A percentile compares a stretch with the other conserved stretches of the same genome.
These are phyloP conservation scores for Brachyptera risi DNA, from an alignment of 2,888 invertebrate genomes.

Conservation along the genomic window DNA sequence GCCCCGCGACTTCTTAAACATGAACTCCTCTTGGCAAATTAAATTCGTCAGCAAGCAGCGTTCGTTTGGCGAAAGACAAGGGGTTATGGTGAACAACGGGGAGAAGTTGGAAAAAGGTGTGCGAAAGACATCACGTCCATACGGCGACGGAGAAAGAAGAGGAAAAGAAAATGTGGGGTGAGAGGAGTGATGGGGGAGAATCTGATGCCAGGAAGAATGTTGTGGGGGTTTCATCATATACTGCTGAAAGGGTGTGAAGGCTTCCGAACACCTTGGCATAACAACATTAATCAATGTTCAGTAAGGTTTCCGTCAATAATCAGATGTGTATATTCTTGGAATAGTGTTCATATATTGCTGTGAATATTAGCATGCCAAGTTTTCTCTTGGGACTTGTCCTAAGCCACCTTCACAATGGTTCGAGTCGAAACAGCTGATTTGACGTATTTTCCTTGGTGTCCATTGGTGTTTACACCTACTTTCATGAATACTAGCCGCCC, in stretches of 20 bases:
- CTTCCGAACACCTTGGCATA: no score
- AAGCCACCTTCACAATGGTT: no score
- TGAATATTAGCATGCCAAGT: not conserved
- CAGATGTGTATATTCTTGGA: no score
- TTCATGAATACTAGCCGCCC: no score
- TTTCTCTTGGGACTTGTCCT: not conserved
- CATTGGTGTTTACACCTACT: no score
- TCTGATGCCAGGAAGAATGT: not conserved
- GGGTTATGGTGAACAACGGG: no score
- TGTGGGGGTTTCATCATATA: not conserved
- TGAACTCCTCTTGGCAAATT: conserved; percentile 32
- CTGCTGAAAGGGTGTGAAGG: conserved; percentile 3
- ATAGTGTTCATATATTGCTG: no score
- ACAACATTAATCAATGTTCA: no score
- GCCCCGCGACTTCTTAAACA: conserved; percentile 30
- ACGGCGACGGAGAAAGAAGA: not conserved
- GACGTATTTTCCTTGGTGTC: no score
- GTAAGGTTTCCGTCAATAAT: no score
- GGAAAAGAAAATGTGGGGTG: conserved; percentile 10
- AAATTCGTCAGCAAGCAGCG: conserved; percentile 29
- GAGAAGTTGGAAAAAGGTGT: conserved; percentile 12
- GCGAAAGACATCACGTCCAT: conserved; percentile 12
- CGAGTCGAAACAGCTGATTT: no score
- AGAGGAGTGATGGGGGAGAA: not conserved
- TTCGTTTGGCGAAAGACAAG: not conserved